These are phyloP conservation scores for Papilio elwesi DNA, from an alignment of 2,888 invertebrate species.

Conservation along the genomic window DNA sequence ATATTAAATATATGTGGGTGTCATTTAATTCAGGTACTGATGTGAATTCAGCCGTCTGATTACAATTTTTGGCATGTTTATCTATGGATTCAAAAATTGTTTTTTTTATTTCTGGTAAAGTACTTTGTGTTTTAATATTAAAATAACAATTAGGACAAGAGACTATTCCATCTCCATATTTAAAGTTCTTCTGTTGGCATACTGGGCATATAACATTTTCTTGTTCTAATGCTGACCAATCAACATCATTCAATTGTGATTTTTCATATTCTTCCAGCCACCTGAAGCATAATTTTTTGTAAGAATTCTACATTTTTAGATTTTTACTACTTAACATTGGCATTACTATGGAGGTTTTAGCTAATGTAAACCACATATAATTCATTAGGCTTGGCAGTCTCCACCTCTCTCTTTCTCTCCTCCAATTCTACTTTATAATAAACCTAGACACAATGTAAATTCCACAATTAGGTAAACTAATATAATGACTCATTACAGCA, in stretches of 20 bases:
- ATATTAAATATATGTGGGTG: slow-evolving; percentile 70
- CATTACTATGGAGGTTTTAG: too few species aligned
- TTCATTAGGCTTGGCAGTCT: too few species aligned
- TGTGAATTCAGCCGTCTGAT: slow-evolving; percentile 62
- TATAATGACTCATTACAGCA: too few species aligned
- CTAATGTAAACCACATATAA: too few species aligned
- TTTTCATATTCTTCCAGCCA: slow-evolving; percentile 74
- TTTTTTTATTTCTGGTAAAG: slow-evolving; percentile 60
- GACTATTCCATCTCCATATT: slow-evolving; percentile 50
- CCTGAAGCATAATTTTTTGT: slow-evolving; percentile 55
- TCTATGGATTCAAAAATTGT: slow-evolving; percentile 60
- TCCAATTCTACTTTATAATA: too few species aligned
- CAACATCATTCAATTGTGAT: slow-evolving; percentile 65
- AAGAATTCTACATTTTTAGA: too few species aligned
- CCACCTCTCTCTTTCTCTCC: too few species aligned
- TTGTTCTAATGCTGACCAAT: slow-evolving; percentile 70
- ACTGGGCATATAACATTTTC: slow-evolving; percentile 80
- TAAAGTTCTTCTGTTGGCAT: slow-evolving; percentile 74
- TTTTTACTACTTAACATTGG: too few species aligned
- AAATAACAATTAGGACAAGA: slow-evolving; percentile 69
- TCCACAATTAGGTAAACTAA: too few species aligned
- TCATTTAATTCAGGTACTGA: slow-evolving; percentile 62
- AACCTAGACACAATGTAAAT: too few species aligned
- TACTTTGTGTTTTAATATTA: slow-evolving; percentile 58
- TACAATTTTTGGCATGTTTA: slow-evolving; percentile 62